Percentiles rank a stretch among this genome's conserved stretches.
Evolutionary conservation across 2,888 invertebrate genomes (phyloP).

Genomic region (Acleris literana): DNA sequence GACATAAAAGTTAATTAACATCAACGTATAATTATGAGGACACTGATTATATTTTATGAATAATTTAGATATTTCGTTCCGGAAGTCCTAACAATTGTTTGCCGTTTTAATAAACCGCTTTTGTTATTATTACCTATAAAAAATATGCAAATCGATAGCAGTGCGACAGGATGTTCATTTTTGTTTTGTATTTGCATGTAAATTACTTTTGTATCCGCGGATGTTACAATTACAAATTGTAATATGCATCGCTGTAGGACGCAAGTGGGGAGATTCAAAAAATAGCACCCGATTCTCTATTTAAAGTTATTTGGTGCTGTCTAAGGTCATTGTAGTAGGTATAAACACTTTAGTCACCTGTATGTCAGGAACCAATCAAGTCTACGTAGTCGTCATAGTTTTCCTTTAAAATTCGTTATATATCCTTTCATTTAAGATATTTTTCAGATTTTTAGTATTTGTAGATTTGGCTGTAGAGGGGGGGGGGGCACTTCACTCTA

Average conservation of each 20-base stretch:
- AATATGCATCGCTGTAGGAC: constrained; percentile 67
- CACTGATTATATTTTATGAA: constrained; percentile 78
- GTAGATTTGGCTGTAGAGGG: too few relatives aligned
- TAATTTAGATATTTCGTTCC: constrained; percentile 66
- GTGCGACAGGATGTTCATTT: constrained; percentile 78
- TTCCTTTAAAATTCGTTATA: too few relatives aligned
- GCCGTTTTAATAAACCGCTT: constrained; percentile 65
- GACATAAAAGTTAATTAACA: constrained; percentile 57
- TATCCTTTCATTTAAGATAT: too few relatives aligned
- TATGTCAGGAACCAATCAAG: too few relatives aligned
- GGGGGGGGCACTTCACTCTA: too few relatives aligned
- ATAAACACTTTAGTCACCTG: too few relatives aligned
- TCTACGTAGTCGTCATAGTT: too few relatives aligned
- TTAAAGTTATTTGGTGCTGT: too few relatives aligned
- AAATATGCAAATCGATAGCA: constrained; percentile 82
- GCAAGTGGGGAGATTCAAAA: constrained; percentile 42
- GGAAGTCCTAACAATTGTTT: constrained; percentile 76
- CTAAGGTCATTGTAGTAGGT: too few relatives aligned
- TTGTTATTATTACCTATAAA: constrained; percentile 76
- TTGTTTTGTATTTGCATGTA: constrained; percentile 80
- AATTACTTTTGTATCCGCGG: constrained; percentile 74
- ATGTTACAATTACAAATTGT: constrained; percentile 75
- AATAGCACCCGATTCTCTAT: too few relatives aligned
- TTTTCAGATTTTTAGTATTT: too few relatives aligned
- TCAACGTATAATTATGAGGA: constrained; percentile 66